A percentile compares a stretch with the other conserved stretches of the same genome.
These are phyloP conservation scores for Chrysomela aeneicollis DNA, from an alignment of 2,888 invertebrate genomes.

Conservation along the genomic window DNA sequence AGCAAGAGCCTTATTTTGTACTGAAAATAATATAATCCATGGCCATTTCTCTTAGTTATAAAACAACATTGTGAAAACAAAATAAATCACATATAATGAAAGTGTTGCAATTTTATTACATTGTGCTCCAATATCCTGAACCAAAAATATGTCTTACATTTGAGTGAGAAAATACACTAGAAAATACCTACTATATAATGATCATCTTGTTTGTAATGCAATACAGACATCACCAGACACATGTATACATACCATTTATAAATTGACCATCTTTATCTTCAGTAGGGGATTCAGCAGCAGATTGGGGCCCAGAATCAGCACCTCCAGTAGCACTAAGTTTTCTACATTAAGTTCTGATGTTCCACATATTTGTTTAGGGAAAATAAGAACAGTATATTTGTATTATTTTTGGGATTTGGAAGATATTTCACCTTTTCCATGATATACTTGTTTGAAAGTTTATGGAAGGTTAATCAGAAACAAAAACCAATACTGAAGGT, in stretches of 20 bases:
- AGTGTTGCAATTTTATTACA: no score
- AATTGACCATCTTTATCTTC: conserved; percentile 83
- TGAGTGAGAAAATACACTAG: no score
- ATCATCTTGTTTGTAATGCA: background rate
- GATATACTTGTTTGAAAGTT: no score
- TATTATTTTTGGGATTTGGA: background rate
- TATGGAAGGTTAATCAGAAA: no score
- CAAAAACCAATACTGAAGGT: no score
- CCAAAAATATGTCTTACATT: no score
- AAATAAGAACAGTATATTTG: conserved; percentile 25
- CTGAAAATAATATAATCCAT: conserved; percentile 61
- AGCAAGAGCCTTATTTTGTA: conserved; percentile 88
- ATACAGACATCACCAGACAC: conserved; percentile 38
- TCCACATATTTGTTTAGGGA: conserved; percentile 40
- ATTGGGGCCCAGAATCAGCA: conserved; percentile 86
- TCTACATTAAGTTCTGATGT: conserved; percentile 50
- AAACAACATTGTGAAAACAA: background rate
- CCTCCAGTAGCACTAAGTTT: conserved; percentile 84
- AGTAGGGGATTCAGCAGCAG: conserved; percentile 80
- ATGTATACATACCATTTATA: conserved; percentile 70
- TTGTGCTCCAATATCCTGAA: no score
- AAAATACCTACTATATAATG: conserved; percentile 10
- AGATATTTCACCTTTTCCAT: background rate
- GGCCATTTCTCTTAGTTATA: background rate
- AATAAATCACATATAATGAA: conserved; percentile 6